These are phyloP conservation scores for Antechinus stuartii DNA, from an alignment of 2,113 vertebrate genomes.

Conservation along the genomic window DNA sequence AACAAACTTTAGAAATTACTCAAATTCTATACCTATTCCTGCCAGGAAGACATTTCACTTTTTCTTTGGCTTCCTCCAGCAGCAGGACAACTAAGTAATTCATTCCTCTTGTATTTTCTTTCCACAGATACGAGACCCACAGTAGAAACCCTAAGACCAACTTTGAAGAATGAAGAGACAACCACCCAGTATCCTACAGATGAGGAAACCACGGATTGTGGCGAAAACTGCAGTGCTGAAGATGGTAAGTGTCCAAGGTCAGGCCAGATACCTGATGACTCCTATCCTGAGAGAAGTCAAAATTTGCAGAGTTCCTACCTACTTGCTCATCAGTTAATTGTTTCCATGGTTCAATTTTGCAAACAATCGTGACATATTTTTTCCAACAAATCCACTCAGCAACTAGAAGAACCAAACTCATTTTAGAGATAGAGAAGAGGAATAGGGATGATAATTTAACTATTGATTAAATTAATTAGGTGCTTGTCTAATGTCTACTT, in stretches of 20 bases:
- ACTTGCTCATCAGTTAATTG: neutral
- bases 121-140: slow-evolving; percentile 90
- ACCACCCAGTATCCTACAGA: slow-evolving; percentile 86
- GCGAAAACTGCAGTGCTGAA: slow-evolving; percentile 85
- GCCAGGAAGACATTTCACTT: neutral
- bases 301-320: neutral
- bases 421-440: neutral
- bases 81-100: neutral
- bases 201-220: slow-evolving; percentile 85
- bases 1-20: neutral
- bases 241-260: slow-evolving; percentile 79
- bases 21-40: neutral
- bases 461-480: neutral
- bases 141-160: slow-evolving; percentile 90
- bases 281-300: neutral
- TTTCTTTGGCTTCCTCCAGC: neutral
- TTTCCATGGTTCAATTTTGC: neutral
- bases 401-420: neutral
- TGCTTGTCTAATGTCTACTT: neutral
- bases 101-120: slow-evolving; percentile 23
- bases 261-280: neutral
- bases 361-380: neutral
- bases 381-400: neutral
- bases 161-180: slow-evolving; percentile 89
- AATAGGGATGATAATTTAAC: neutral